A percentile compares a stretch with the other conserved stretches of the same genome.
phyloP scores from a whole-genome alignment of 2,113 vertebrate genomes.

The Psettodes erumei region DNA sequence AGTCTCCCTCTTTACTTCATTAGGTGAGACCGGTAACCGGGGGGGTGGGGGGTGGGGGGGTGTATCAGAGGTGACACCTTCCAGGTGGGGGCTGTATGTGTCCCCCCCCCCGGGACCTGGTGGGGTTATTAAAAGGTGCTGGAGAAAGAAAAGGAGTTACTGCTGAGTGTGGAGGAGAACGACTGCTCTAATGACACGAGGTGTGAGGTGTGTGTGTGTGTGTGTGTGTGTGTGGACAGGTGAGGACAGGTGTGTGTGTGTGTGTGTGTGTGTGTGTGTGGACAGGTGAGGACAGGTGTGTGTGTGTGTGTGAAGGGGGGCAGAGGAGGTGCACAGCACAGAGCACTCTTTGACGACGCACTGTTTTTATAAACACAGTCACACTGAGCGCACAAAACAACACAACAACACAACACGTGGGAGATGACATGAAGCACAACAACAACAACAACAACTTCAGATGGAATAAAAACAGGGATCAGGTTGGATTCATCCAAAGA shows the following conservation, averaged over 20 bases:
- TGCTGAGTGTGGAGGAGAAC: conserved; percentile 37
- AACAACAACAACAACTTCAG: too few relatives aligned
- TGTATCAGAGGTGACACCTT: conserved; percentile 75
- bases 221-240: conserved; percentile 45
- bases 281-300: conserved; percentile 9
- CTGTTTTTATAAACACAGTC: too few relatives aligned
- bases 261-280: conserved; percentile 21
- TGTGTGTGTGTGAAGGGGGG: too few relatives aligned
- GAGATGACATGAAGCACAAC: too few relatives aligned
- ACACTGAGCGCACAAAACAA: too few relatives aligned
- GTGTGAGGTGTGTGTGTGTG: too few relatives aligned
- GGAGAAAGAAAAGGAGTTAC: conserved; percentile 46
- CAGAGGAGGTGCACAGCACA: conserved; percentile 7
- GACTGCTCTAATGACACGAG: conserved; percentile 46
- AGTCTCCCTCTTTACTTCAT: conserved; percentile 70
- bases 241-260: conserved; percentile 37
- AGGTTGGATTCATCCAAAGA: too few relatives aligned
- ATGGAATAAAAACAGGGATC: too few relatives aligned
- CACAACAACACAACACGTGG: too few relatives aligned
- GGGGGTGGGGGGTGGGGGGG: too few relatives aligned
- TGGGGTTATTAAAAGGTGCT: conserved; percentile 58
- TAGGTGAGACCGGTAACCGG: conserved; percentile 67
- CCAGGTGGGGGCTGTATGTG: conserved; percentile 59
- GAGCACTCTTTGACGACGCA: too few relatives aligned
- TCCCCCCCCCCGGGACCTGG: too few relatives aligned